phyloP scores from a whole-genome alignment of 2,797 vertebrate genomes.

The Enteromius afrohamiltoni region DNA sequence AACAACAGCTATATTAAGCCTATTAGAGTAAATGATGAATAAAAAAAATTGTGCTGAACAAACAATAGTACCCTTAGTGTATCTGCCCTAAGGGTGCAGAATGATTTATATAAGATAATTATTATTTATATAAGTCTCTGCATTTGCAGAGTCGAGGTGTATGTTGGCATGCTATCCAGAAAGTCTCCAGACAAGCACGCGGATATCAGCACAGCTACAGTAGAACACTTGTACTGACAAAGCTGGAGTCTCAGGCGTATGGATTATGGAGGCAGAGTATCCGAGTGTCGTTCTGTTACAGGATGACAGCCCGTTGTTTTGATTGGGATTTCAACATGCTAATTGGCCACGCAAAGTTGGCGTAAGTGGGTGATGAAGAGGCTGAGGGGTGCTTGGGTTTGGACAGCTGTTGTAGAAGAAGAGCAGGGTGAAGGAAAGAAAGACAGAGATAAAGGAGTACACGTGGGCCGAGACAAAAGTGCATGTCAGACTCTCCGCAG shows the following conservation, averaged over 20 bases:
- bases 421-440: conserved; percentile 29
- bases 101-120: background rate
- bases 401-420: conserved; percentile 34
- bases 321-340: conserved; percentile 31
- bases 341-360: conserved; percentile 33
- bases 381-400: conserved; percentile 31
- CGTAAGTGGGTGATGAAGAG: conserved; percentile 32
- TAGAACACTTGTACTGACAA: conserved; percentile 41
- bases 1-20: conserved; percentile 15
- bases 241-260: conserved; percentile 28
- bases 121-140: too few species aligned
- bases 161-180: background rate
- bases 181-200: conserved; percentile 29
- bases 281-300: conserved; percentile 34
- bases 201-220: conserved; percentile 10
- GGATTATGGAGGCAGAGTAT: conserved; percentile 31
- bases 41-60: conserved; percentile 17
- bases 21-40: conserved; percentile 27
- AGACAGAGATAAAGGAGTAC: conserved; percentile 54
- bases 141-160: background rate
- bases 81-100: background rate
- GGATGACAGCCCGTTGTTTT: conserved; percentile 34
- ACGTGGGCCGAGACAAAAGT: conserved; percentile 71
- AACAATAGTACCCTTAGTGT: conserved; percentile 3
- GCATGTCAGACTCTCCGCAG: conserved; percentile 65